phyloP scores from a whole-genome alignment of 2,113 vertebrate genomes.

The Sphyrna mokarran region DNA sequence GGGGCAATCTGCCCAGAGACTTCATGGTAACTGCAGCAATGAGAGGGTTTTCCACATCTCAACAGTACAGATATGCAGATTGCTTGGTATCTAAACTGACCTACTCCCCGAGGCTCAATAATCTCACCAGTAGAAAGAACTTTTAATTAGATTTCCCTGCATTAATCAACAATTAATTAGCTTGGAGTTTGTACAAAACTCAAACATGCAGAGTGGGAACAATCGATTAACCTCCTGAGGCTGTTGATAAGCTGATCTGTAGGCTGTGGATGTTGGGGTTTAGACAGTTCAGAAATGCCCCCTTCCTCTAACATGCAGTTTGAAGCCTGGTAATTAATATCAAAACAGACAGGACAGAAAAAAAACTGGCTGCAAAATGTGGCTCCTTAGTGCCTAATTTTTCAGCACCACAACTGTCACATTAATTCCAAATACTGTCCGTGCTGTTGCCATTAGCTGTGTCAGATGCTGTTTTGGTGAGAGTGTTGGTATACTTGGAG shows the following conservation, averaged over 20 bases:
- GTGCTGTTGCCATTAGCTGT: too few species aligned
- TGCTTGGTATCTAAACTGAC: neutral
- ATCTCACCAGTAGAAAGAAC: neutral
- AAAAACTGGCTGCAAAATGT: neutral
- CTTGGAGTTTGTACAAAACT: neutral
- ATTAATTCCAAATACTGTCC: neutral
- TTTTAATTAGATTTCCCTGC: neutral
- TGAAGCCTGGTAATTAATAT: neutral
- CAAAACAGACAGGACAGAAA: neutral
- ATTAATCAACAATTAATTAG: conserved; percentile 15
- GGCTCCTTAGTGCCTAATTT: neutral
- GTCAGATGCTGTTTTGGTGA: too few species aligned
- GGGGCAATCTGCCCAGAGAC: neutral
- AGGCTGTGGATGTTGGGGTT: neutral
- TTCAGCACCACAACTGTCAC: neutral
- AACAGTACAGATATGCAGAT: neutral
- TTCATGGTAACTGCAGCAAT: neutral
- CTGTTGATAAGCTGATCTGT: neutral
- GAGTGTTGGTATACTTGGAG: too few species aligned
- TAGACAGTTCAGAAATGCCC: neutral
- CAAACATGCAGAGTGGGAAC: too few species aligned
- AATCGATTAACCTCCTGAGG: neutral
- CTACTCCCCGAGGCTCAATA: neutral
- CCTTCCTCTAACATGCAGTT: neutral
- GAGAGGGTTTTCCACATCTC: neutral